Evolutionary conservation across 2,797 vertebrate species (phyloP), one percentile per base, ranked within the genome.

Genomic region (Simalia tracyae): DNA sequence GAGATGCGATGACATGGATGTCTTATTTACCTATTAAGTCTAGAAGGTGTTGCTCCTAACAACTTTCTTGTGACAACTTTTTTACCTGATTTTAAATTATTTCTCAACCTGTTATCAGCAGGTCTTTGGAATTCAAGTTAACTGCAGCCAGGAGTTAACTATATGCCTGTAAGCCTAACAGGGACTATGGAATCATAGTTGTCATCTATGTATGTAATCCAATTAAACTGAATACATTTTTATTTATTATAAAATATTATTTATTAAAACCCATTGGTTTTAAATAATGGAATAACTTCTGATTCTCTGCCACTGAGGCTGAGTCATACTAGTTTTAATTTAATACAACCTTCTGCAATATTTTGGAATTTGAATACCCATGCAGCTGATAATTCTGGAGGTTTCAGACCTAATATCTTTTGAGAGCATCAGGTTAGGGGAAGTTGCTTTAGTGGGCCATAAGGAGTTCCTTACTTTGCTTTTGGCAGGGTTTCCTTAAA

Each of bases 391-490:
- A 54, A 54, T 54, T 54, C 50, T 8, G 1, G 50, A 8, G 50
- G 50, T 54, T 54, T 54, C 50, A 54, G 50, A 7, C 50, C 50
- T 9, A 54, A 54, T 54, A 54, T 54, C 50, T 54, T 54, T 54
- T 46, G 42, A 81, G 36, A 81, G 19, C 42, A 81, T 81, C 76
- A 46, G 42, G 76, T 42, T 81, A 46, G 19, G 22, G 42, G 46
- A 46, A 81, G 17, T 31, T 59, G 57, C 28, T 66, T 64, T 63
- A 61, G 1, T 86, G 95, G 95, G 94, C 94, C 95, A 94, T 95
- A 89, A 93, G 64, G 64, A 88, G 91, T 95, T 96, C 17, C 2
- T 64, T n/a, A n/a, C 81, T 61, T 95, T 94, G 84, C 89, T 93
- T 89, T 91, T 92, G 15, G 36, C 66, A 9, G 26, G 28, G 26